A percentile compares a stretch with the other conserved stretches of the same genome.
These are phyloP conservation scores for Halichondria panicea DNA, from an alignment of 37 sponge, comb jelly and placozoan species.

Conservation along the genomic window DNA sequence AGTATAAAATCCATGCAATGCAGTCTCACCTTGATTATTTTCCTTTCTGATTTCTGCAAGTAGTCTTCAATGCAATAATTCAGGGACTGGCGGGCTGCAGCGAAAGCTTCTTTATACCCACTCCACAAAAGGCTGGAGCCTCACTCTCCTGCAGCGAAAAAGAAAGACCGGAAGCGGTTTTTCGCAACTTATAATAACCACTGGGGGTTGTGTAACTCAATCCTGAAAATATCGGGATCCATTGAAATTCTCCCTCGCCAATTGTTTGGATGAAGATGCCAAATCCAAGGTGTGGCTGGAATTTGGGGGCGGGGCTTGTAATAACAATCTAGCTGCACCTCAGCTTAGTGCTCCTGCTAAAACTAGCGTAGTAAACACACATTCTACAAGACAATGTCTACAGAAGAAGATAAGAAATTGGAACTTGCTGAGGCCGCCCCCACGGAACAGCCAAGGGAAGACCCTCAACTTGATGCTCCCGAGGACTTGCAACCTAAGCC, in stretches of 20 bases:
- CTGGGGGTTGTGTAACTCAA: no score
- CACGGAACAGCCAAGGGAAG: neutral
- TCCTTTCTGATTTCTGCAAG: neutral
- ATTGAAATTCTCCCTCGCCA: no score
- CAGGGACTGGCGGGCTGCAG: slow-evolving; percentile 23
- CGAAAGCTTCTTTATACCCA: neutral
- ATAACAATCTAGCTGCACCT: no score
- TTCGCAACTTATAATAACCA: neutral
- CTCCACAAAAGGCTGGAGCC: neutral
- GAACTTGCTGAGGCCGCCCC: neutral
- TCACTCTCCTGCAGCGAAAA: slow-evolving; percentile 16
- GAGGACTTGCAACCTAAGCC: neutral
- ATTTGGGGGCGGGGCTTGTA: no score
- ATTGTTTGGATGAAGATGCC: no score
- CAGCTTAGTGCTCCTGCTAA: no score
- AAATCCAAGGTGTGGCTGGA: no score
- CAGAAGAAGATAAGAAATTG: neutral
- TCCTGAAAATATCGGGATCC: no score
- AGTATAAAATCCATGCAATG: neutral
- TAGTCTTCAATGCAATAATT: neutral
- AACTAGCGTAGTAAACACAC: no score
- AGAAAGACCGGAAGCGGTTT: slow-evolving; percentile 15
- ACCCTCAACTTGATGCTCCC: neutral
- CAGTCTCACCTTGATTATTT: neutral
- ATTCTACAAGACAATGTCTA: no score